Evolutionary conservation across 1,140 invertebrate genomes (phyloP).

Genomic region (Caenorhabditis tropicalis): DNA sequence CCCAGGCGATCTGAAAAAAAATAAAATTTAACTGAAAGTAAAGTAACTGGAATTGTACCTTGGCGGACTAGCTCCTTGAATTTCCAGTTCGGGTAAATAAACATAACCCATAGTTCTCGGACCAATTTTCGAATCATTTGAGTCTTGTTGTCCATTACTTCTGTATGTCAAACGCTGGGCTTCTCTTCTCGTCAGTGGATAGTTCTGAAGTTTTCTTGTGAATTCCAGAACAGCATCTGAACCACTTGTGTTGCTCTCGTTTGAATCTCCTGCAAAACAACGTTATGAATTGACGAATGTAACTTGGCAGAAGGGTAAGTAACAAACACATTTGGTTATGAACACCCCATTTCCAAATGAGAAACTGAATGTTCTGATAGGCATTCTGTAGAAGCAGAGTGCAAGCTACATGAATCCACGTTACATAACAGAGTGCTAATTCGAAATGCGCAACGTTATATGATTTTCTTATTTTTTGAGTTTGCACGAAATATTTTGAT

Average conservation of each 20-base stretch:
- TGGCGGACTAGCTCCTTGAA: slow-evolving; percentile 70
- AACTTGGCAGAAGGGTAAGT: not conserved
- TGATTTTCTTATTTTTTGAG: not conserved
- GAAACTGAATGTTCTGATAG: not conserved
- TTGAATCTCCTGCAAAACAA: slow-evolving; percentile 64
- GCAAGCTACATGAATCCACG: not conserved
- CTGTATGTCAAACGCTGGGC: slow-evolving; percentile 67
- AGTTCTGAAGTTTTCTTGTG: slow-evolving; percentile 71
- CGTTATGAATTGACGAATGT: not conserved
- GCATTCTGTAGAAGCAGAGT: slow-evolving; percentile 7
- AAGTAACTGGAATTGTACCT: slow-evolving; percentile 48
- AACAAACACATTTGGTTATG: slow-evolving; percentile 13
- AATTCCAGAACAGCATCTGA: slow-evolving; percentile 71
- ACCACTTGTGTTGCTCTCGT: slow-evolving; percentile 69
- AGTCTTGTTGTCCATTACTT: slow-evolving; percentile 68
- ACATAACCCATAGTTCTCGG: slow-evolving; percentile 63
- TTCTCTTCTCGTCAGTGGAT: slow-evolving; percentile 68
- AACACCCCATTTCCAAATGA: not conserved
- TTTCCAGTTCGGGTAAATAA: slow-evolving; percentile 69
- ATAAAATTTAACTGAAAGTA: not conserved
- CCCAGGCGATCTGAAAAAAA: slow-evolving; percentile 50
- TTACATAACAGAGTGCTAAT: not conserved
- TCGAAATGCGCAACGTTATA: not conserved
- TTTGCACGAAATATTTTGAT: no score
- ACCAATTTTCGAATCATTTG: slow-evolving; percentile 56